Conservation (phyloP, 2,888 invertebrate genomes). For the Chydorus sphaericus region DNA sequence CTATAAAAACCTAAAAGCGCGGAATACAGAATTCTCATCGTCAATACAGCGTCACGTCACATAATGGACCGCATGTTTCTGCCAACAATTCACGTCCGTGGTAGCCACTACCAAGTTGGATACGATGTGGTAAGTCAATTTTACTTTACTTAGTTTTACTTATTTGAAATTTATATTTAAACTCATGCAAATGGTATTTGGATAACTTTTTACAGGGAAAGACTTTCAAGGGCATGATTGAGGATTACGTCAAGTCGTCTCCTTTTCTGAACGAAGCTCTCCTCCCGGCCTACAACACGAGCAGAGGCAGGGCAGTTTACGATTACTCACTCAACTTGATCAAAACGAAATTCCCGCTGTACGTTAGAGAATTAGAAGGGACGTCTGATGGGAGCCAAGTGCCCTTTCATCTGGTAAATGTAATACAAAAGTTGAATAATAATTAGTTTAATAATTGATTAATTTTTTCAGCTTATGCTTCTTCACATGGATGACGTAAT, state of each 20-base stretch:
- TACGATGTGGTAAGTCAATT: conserved; percentile 75
- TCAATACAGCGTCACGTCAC: no score
- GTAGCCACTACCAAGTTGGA: conserved; percentile 73
- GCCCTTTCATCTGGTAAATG: conserved; percentile 61
- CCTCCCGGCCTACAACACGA: conserved; percentile 53
- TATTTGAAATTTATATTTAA: no score
- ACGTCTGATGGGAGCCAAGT: conserved; percentile 72
- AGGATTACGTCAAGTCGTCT: conserved; percentile 44
- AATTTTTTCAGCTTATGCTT: conserved; percentile 52
- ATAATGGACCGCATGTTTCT: conserved; percentile 32
- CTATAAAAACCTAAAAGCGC: no score
- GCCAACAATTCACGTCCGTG: conserved; percentile 59
- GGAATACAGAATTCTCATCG: no score
- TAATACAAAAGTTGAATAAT: background rate
- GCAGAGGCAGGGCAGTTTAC: conserved; percentile 51
- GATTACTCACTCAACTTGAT: conserved; percentile 55
- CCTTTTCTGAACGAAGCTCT: conserved; percentile 49
- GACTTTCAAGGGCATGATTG: conserved; percentile 57
- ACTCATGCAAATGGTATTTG: no score
- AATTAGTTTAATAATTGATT: background rate
- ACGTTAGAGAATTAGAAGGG: conserved; percentile 66
- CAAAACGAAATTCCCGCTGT: conserved; percentile 58
- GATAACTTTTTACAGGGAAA: conserved; percentile 50
- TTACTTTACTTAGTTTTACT: no score
- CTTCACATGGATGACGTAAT: conserved; percentile 71